Evolutionary conservation across 1,140 invertebrate species (phyloP), one percentile per base, ranked within the genome.

Genomic region (Pteromalus puparum): DNA sequence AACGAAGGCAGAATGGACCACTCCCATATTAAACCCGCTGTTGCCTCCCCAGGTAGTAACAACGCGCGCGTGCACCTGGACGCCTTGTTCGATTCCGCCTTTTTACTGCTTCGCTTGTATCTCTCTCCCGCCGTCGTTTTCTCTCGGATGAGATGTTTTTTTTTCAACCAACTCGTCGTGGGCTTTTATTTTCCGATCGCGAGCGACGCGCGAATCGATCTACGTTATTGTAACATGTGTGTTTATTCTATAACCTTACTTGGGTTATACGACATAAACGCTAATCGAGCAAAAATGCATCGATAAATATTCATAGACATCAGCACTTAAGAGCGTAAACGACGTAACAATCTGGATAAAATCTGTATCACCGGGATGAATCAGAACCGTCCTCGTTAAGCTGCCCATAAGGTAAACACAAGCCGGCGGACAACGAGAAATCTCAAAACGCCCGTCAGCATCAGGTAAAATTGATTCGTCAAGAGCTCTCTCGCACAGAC

Each of bases 41-140:
- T 28, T 34, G 81, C 48, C 34, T 81, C 70, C 70, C 26, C 61
- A 82, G 81, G 81, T 76, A 70, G 53, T 38, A 77, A 74, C 67
- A 61, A 26, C 46, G 42, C 61, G 42, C 67, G 46, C 18, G 28
- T 46, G 70, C 80, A 81, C 80, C 46, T 81, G 46, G 80, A 26
- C 70, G 15, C 61, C n/a, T 26, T 6, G 38, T 81, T 48, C 42
- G 5, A 81, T 72, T 72, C 38, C 67, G n/a, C 28, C 38, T 38
- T 72, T 81, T 81, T 81, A 73, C 13, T 38, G 70, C 70, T n/a
- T 12, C 24, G 15, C 24, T 34, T 73, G 9, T 24, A 34, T 73
- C 34, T 73, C 34, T 73, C 34, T 15, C 28, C 4, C 4, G 18
- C 4, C 70, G 30, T 28, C 30, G 30, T 1, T 30, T n/a, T 28